Conservation (phyloP, 2,113 vertebrate species). For the Spermophilus dauricus region DNA sequence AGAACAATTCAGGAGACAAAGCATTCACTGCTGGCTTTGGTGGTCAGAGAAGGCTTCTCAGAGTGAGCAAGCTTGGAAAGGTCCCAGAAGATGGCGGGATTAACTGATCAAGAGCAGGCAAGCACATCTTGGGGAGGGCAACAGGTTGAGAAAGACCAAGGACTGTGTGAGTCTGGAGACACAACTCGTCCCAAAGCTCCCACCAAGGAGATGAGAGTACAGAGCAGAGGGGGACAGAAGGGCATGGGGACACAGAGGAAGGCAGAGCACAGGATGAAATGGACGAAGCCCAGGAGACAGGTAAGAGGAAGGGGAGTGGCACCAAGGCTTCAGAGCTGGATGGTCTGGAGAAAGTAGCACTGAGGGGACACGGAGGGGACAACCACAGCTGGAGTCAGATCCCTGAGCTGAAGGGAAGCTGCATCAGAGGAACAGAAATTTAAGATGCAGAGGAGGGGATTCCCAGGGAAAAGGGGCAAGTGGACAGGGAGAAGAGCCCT, state of each 20-base stretch:
- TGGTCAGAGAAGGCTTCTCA: slow-evolving; percentile 32
- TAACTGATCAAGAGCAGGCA: neutral
- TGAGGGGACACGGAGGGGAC: too few species aligned
- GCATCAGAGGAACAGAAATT: neutral
- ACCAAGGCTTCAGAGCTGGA: neutral
- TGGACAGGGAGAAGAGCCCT: neutral
- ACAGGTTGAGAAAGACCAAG: slow-evolving; percentile 43
- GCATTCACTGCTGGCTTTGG: neutral
- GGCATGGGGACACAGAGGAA: neutral
- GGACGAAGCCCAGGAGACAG: fast-evolving
- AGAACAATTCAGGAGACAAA: neutral
- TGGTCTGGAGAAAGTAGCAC: neutral
- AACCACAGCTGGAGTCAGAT: neutral
- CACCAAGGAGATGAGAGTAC: fast-evolving
- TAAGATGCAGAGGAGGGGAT: too few species aligned
- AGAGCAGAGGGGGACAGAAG: too few species aligned
- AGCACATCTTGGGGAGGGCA: neutral
- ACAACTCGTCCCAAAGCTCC: neutral
- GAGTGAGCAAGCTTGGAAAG: neutral
- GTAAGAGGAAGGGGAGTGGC: neutral
- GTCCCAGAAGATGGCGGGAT: neutral
- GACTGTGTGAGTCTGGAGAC: neutral
- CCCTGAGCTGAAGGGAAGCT: fast-evolving
- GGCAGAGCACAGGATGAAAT: neutral
- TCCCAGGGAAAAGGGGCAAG: neutral